Evolutionary conservation across 2,888 invertebrate species (phyloP), one percentile per base, ranked within the genome.

Genomic region (Ormyrus thymus): DNA sequence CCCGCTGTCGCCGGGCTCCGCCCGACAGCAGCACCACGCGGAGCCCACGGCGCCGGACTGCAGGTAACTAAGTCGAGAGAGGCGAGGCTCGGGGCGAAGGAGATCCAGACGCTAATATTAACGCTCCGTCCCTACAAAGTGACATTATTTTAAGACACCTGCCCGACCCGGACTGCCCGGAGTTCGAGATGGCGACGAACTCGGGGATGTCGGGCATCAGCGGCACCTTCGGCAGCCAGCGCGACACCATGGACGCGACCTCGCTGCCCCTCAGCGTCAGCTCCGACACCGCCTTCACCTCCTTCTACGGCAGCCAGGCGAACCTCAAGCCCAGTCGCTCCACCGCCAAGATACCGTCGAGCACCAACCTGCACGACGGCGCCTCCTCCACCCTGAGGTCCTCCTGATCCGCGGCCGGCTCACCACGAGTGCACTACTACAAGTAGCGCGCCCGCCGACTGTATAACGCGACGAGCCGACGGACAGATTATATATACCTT

Each of bases 241-340:
- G 87, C 45, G 89, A 89, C 82, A 91, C 91, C 62, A 90, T 89
- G 82, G 88, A 89, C 78, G 86, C 86, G 7, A 86, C 85, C 58
- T 87, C 87, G 78, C 89, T 91, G 81, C 91, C 91, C 7, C 83
- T 92, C 69, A 92, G 91, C 86, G 89, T 91, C 79, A 92, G 92
- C 85, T 92, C 91, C 72, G 92, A 92, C 84, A 92, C 92, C 70
- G 92, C 92, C 68, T 92, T 92, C 81, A 92, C 92, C 48, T 92
- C 92, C 7, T 92, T 92, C 84, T 92, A 92, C 82, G 92, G 92
- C 56, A 92, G 91, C 84, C 91, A 92, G 84, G 90, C 90, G 76
- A 88, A 89, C 78, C 82, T 89, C 9, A 86, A 86, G 82, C 74
- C 82, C 8, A 82, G 83, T 56, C 83, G 84, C 61, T 84, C 85